These are phyloP conservation scores for Orthosia gracilis DNA, from an alignment of 2,888 invertebrate genomes.

Conservation along the genomic window DNA sequence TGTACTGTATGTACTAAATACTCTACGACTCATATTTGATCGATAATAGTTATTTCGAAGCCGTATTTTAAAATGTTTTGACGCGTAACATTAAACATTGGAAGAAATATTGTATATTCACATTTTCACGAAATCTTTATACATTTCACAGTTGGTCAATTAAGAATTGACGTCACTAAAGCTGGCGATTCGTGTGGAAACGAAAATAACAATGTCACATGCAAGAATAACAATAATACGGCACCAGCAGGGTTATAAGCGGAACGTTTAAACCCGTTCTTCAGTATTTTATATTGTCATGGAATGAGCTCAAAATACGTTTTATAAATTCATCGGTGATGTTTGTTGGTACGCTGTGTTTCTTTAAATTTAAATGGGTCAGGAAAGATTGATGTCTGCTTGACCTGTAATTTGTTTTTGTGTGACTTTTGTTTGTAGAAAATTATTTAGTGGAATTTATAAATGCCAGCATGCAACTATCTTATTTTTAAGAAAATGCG, in stretches of 20 bases:
- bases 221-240: conserved; percentile 65
- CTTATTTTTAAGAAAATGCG: too few species aligned
- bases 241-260: conserved; percentile 39
- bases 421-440: neutral
- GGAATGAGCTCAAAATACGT: conserved; percentile 43
- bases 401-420: conserved; percentile 15
- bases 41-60: neutral
- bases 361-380: conserved; percentile 53
- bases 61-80: conserved; percentile 42
- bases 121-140: conserved; percentile 41
- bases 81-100: conserved; percentile 39
- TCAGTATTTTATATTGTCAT: conserved; percentile 55
- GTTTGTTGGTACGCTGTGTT: conserved; percentile 31
- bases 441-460: neutral
- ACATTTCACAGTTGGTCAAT: conserved; percentile 46
- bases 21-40: neutral
- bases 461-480: neutral
- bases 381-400: conserved; percentile 27
- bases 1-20: too few species aligned
- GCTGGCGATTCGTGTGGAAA: conserved; percentile 38
- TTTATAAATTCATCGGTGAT: conserved; percentile 38
- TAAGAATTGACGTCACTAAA: conserved; percentile 64
- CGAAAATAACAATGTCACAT: conserved; percentile 66
- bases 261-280: conserved; percentile 44
- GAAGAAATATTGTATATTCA: conserved; percentile 41